Conservation (phyloP, 2,113 vertebrate genomes). For the Caloenas nicobarica region DNA sequence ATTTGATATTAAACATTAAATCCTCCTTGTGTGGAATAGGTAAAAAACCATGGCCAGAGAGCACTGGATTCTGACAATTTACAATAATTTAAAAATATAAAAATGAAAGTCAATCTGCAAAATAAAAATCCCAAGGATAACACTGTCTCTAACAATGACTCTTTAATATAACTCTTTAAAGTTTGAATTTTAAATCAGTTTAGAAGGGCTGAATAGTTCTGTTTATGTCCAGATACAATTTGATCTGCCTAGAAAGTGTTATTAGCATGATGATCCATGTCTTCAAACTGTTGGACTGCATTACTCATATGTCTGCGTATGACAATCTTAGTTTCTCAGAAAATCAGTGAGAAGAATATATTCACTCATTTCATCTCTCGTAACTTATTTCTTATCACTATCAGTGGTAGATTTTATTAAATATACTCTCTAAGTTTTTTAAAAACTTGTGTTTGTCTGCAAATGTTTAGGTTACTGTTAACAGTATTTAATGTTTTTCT, state of each 20-base stretch:
- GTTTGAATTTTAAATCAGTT: background rate
- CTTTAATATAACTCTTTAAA: background rate
- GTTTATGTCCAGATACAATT: background rate
- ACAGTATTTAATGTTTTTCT: background rate
- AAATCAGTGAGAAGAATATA: background rate
- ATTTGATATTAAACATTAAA: background rate
- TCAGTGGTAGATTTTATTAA: background rate
- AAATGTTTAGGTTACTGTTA: background rate
- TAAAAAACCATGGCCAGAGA: background rate
- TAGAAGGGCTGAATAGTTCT: background rate
- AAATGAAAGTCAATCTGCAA: background rate
- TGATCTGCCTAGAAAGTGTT: background rate
- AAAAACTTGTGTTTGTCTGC: background rate
- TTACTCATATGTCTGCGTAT: rapidly evolving
- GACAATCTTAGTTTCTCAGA: background rate
- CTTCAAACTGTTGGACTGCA: background rate
- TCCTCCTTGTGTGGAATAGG: background rate
- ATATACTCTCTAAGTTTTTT: background rate
- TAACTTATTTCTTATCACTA: background rate
- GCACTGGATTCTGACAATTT: background rate
- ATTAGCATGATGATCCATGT: background rate
- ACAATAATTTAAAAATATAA: background rate
- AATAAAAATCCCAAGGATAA: background rate
- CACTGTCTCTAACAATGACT: background rate
- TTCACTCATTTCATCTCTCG: background rate